phyloP scores from a whole-genome alignment of 2,888 invertebrate species.

The Alloscopus bannaensis region DNA sequence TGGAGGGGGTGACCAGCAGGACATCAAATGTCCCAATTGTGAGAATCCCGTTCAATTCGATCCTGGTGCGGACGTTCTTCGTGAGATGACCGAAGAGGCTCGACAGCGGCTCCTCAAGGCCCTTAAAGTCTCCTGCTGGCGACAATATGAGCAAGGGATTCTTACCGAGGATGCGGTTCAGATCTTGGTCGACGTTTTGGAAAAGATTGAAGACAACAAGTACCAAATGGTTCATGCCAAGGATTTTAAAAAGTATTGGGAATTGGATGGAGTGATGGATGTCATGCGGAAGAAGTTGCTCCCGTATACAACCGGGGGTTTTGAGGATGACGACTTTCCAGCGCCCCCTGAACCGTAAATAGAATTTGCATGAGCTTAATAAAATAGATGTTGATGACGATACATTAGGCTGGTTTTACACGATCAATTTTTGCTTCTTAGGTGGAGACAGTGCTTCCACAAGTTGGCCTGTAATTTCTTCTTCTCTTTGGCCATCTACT shows the following conservation, averaged over 20 bases:
- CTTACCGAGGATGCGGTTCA: constrained; percentile 80
- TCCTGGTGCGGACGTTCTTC: constrained; percentile 79
- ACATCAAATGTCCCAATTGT: constrained; percentile 19
- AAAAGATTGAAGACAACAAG: constrained; percentile 77
- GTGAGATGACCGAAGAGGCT: constrained; percentile 80
- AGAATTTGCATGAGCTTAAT: neutral
- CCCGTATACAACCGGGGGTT: constrained; percentile 17
- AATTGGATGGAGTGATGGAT: constrained; percentile 42
- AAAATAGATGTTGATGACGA: neutral
- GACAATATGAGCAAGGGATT: constrained; percentile 81
- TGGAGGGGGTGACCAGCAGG: neutral
- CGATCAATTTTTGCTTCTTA: neutral
- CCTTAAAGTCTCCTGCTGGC: constrained; percentile 80
- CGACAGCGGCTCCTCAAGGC: constrained; percentile 80
- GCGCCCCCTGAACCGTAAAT: constrained; percentile 11
- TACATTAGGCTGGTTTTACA: neutral
- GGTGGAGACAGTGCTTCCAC: constrained; percentile 37
- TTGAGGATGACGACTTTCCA: constrained; percentile 22
- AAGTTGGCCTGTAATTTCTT: constrained; percentile 73
- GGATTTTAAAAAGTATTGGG: constrained; percentile 65
- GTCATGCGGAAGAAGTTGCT: constrained; percentile 29
- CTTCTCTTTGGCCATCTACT: constrained; percentile 75
- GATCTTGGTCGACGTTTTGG: constrained; percentile 78
- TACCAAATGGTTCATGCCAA: constrained; percentile 60
- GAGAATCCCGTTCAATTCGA: constrained; percentile 76